Evolutionary conservation across 2,797 vertebrate species (phyloP).

Genomic region (Myotis findleyi): DNA sequence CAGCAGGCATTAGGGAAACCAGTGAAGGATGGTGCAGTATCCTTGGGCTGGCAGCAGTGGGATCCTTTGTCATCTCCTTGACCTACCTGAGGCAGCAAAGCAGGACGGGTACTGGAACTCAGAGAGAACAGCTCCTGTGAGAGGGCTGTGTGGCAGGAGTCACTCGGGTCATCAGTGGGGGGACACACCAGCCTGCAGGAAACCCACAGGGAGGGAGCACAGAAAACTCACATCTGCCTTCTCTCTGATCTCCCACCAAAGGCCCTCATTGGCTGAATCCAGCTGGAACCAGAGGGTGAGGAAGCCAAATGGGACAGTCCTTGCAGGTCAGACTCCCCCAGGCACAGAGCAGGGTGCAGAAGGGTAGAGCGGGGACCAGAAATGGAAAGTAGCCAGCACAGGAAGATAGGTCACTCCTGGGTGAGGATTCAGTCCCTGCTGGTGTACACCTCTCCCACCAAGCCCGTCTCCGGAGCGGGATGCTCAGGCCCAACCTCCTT

Average conservation of each 20-base stretch:
- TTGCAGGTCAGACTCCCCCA: background rate
- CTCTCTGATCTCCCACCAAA: background rate
- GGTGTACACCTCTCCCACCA: fast-evolving
- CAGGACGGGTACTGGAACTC: background rate
- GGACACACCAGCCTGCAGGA: background rate
- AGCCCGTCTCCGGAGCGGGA: background rate
- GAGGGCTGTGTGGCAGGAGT: background rate
- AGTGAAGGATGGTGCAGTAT: background rate
- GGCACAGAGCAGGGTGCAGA: background rate
- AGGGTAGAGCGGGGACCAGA: no score
- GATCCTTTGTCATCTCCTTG: background rate
- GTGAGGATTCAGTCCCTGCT: background rate
- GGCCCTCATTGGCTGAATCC: background rate
- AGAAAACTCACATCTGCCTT: background rate
- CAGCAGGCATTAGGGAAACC: background rate
- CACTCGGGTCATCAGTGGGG: background rate
- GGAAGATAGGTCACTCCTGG: background rate
- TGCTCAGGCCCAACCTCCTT: background rate
- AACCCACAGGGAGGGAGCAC: background rate
- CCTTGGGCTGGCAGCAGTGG: background rate
- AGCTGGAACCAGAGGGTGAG: background rate
- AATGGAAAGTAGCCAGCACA: background rate
- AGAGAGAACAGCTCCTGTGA: background rate
- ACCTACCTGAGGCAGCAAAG: background rate
- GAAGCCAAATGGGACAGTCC: background rate